Evolutionary conservation across 2,888 invertebrate species (phyloP), one percentile per base, ranked within the genome.

Genomic region (Chrysotoxum bicinctum): DNA sequence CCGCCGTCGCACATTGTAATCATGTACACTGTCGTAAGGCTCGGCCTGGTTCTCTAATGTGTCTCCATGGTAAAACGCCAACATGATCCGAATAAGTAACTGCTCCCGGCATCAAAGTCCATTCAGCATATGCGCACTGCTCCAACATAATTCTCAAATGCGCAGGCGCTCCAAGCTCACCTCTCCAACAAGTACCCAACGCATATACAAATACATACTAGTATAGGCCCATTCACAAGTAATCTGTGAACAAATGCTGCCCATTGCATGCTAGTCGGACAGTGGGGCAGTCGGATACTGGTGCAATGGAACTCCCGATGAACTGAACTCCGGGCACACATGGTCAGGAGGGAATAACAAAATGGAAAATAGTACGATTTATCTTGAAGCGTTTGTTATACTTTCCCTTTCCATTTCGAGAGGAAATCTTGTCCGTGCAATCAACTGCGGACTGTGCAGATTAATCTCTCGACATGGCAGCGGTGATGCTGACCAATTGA

Each of bases 371-470:
- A 12, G 35, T 64, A 76, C 43, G 37, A 68, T 66, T 70, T 62
- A 23, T 35, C 30, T 58, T 35, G 9, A 19, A 74, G 62, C 80
- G 52, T 77, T 82, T 73, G 77, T 73, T 78, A 68, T 72, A 76
- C 84, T 84, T 84, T 84, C 79, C 75, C 79, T 79, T 79, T 84
- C 80, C 72, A 80, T 80, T 80, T 60, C 68, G 68, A 75, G 80
- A 52, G 75, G 70, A 80, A 80, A 75, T 84, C 75, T 72, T 80
- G 80, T 80, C 66, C 68, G 35, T 69, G 60, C 75, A 75, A 76
- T 80, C 84, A 66, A 58, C 66, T 79, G 45, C 30, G 37, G 66
- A 52, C 60, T 54, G 60, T 45, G 35, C 52, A 80, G 83, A 84
- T 84, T 80, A 72, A 76, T 84, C 74, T 70, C 66, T 74, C 58